A percentile compares a stretch with the other conserved stretches of the same genome.
These are phyloP conservation scores for Pyrgus malvae DNA, from an alignment of 2,888 invertebrate species.

Conservation along the genomic window DNA sequence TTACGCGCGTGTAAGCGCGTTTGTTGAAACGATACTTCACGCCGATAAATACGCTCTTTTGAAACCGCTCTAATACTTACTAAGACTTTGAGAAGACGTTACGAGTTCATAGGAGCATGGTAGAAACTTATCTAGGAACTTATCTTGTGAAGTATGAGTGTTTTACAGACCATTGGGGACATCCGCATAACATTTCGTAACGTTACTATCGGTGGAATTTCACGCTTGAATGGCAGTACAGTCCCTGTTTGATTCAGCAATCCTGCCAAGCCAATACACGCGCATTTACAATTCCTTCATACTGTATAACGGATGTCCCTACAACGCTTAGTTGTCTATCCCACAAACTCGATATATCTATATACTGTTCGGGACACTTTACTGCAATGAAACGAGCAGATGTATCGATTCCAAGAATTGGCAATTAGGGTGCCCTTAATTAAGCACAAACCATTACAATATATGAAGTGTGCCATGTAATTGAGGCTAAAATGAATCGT, in stretches of 20 bases:
- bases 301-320: conserved; percentile 1
- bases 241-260: background rate
- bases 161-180: too few species aligned
- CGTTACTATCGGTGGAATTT: background rate
- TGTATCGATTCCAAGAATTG: background rate
- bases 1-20: too few species aligned
- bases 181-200: too few species aligned
- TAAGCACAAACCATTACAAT: background rate
- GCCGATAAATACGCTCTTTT: too few species aligned
- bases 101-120: too few species aligned
- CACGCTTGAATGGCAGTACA: background rate
- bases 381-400: background rate
- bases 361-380: background rate
- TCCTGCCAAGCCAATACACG: background rate
- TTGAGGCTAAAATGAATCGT: background rate
- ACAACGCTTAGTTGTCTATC: background rate
- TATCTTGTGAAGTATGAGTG: too few species aligned
- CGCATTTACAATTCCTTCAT: background rate
- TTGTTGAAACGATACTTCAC: too few species aligned
- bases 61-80: too few species aligned
- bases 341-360: background rate
- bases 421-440: background rate
- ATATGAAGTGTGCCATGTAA: background rate
- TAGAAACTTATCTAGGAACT: too few species aligned
- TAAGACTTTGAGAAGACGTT: too few species aligned